Evolutionary conservation across 2,113 vertebrate species (phyloP).

Genomic region (Scortum barcoo): DNA sequence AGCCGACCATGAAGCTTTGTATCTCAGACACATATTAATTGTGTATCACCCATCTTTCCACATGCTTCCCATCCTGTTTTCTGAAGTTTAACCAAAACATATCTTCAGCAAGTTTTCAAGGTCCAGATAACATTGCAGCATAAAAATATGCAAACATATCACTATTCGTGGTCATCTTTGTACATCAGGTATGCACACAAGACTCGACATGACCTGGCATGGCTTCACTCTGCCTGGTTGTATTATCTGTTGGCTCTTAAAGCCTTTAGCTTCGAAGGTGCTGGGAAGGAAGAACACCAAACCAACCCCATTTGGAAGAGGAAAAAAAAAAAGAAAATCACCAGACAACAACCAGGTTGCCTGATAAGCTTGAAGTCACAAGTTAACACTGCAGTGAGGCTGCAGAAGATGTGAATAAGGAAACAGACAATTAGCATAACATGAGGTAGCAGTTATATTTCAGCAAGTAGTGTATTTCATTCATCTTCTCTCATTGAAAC

Average conservation of each 20-base stretch:
- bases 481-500: not conserved
- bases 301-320: not conserved
- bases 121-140: not conserved
- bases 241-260: not conserved
- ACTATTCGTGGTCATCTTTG: not conserved
- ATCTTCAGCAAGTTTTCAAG: not conserved
- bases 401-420: not conserved
- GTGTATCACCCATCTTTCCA: not conserved
- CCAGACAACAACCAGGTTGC: not conserved
- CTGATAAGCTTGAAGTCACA: not conserved
- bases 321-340: not conserved
- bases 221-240: not conserved
- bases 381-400: not conserved
- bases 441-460: not conserved
- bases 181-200: not conserved
- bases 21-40: not conserved
- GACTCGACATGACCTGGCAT: not conserved
- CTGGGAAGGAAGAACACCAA: not conserved
- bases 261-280: not conserved
- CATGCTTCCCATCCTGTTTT: not conserved
- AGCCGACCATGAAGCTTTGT: not conserved
- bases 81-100: conserved; percentile 6
- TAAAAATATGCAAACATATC: not conserved
- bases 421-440: not conserved
- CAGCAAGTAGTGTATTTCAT: not conserved